Conservation (phyloP, 2,113 vertebrate species). For the Cyanoliseus patagonus region DNA sequence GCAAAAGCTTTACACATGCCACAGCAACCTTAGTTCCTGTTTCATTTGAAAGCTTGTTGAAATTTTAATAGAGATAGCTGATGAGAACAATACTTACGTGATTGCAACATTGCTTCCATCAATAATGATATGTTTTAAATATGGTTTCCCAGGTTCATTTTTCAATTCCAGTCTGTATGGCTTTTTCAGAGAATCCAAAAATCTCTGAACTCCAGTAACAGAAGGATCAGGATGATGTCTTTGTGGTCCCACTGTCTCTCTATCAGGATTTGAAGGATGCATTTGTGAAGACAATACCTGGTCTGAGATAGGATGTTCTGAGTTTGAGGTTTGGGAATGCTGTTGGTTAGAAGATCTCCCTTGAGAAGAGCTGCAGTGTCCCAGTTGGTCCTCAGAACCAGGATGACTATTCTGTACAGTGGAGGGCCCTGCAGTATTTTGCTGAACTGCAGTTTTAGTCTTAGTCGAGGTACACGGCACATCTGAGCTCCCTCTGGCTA, state of each 20-base stretch:
- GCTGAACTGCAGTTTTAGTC: slow-evolving; percentile 77
- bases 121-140: slow-evolving; percentile 91
- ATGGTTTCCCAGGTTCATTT: slow-evolving; percentile 83
- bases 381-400: slow-evolving; percentile 42
- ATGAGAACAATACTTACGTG: slow-evolving; percentile 82
- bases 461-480: slow-evolving; percentile 68
- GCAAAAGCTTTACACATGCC: background rate
- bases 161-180: slow-evolving; percentile 88
- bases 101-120: slow-evolving; percentile 98
- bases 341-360: slow-evolving; percentile 6
- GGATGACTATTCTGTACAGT: background rate
- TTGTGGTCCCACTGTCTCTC: background rate
- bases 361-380: slow-evolving; percentile 55
- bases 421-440: slow-evolving; percentile 70
- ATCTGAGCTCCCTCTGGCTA: slow-evolving; percentile 80
- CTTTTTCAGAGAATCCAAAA: slow-evolving; percentile 87
- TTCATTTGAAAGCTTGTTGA: background rate
- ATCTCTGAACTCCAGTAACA: slow-evolving; percentile 89
- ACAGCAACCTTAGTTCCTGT: background rate
- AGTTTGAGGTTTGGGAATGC: background rate
- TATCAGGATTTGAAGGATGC: background rate
- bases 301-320: background rate
- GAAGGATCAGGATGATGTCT: slow-evolving; percentile 60
- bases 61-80: background rate
- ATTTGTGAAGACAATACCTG: background rate